Base-by-base conservation (phyloP, 2,113 vertebrate genomes). In the Ia io region DNA sequence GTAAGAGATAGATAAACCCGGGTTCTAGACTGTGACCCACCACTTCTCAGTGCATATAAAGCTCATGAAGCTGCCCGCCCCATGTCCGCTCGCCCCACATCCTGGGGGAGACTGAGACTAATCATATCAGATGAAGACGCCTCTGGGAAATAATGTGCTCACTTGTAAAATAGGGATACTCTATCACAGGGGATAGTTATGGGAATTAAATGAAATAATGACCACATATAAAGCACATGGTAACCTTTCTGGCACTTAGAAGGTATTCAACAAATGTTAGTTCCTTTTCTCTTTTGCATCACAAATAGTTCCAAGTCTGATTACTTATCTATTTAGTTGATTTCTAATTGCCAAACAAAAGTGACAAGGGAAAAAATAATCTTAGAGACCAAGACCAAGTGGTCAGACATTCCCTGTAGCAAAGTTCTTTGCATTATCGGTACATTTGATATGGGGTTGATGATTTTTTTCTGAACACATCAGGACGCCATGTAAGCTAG, bases 321-420 rank as follows among this genome's bases (percentile, higher is more conserved):
- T 61, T 53, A 88, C 20, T 78, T 87, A 65, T 8, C 6, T 22
- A 51, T 70, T 92, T 77, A 84, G 17, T 82, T 90, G 6, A 53
- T 84, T 87, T 94, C 9, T 61, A 93, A 88, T 49, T 47, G 51
- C 40, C 42, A 71, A 84, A 59, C 47, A 83, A 63, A 88, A 92
- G 35, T 35, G 82, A 53, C 5, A 14, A 3, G 77, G 73, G 49
- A 63, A 92, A 92, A 91, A 71, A 23, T 30, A 74, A 61, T 56
- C 25, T 37, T 49, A 63, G 25, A 93, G 30, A 88, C 4, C 16
- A 61, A 59, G 77, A 90, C 20, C 23, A 85, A 76, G 42, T 88
- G 37, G 40, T n/a, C 12, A 65, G 44, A 14, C 78, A 70, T 53
- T 87, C 67, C 59, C 42, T 28, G 6, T 35, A 74, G 65, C 17